Percentiles rank a stretch among this genome's conserved stretches.
These are phyloP conservation scores for Panulirus ornatus DNA, from an alignment of 1,140 invertebrate species.

Conservation along the genomic window DNA sequence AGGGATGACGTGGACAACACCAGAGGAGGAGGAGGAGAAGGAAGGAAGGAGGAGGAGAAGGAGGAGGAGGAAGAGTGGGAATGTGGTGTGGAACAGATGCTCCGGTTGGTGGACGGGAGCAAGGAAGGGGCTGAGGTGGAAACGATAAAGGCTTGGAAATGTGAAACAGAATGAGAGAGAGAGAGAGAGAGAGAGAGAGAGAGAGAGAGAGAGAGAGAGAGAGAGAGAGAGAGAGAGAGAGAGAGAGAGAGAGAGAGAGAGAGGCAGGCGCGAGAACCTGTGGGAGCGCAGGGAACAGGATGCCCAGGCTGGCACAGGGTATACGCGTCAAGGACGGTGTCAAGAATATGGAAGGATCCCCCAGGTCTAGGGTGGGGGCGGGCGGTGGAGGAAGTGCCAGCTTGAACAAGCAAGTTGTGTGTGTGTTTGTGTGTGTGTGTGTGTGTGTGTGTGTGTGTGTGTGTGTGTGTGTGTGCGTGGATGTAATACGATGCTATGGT, in stretches of 20 bases:
- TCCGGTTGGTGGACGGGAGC: not conserved
- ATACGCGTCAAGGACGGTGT: no score
- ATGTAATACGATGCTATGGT: no score
- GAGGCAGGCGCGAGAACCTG: not conserved
- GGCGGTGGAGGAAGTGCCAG: no score
- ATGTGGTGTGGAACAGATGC: not conserved
- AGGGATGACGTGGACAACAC: no score
- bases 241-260: constrained; percentile 3
- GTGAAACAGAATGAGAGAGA: not conserved
- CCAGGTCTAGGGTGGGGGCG: no score
- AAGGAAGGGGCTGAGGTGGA: not conserved
- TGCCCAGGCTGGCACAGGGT: no score
- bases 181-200: not conserved
- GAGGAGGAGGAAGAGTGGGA: not conserved
- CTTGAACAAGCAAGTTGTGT: no score
- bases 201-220: not conserved
- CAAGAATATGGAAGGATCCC: no score
- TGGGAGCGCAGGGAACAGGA: no score
- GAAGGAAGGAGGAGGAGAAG: not conserved
- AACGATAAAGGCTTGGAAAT: not conserved
- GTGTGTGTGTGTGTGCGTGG: no score
- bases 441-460: no score
- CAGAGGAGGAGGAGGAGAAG: not conserved
- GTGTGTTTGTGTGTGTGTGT: no score
- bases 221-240: not conserved